A percentile compares a stretch with the other conserved stretches of the same genome.
These are phyloP conservation scores for Meloidogyne exigua DNA, from an alignment of 1,140 invertebrate genomes.

Conservation along the genomic window DNA sequence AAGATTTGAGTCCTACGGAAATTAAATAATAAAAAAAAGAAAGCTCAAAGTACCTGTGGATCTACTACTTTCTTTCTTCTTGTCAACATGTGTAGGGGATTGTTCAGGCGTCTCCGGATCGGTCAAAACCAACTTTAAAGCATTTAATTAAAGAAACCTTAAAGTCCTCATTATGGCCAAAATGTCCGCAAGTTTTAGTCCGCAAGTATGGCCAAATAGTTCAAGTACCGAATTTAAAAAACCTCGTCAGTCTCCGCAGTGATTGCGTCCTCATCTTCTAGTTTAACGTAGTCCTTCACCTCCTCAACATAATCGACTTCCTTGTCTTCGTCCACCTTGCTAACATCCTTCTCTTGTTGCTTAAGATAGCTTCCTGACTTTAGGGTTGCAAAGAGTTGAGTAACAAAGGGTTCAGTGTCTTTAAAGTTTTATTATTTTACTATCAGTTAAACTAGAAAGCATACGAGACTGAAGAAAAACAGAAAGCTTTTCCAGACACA, in stretches of 20 bases:
- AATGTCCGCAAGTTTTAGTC: too few species aligned
- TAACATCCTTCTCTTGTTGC: background rate
- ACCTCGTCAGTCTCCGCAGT: constrained; percentile 21
- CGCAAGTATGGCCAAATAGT: too few species aligned
- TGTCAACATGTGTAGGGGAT: background rate
- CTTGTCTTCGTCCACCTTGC: background rate
- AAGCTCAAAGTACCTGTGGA: too few species aligned
- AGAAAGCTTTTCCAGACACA: constrained; percentile 88
- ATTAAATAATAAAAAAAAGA: too few species aligned
- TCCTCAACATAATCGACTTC: background rate
- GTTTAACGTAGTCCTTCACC: background rate
- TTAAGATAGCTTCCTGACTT: constrained; percentile 6
- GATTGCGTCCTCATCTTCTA: constrained; percentile 9
- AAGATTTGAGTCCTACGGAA: too few species aligned
- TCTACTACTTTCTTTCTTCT: too few species aligned
- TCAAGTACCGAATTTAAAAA: too few species aligned
- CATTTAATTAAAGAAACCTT: too few species aligned
- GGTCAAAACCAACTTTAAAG: constrained; percentile 27
- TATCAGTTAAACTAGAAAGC: background rate
- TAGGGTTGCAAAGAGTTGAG: constrained; percentile 13
- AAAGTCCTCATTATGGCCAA: too few species aligned
- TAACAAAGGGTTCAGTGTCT: constrained; percentile 19
- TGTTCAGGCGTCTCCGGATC: constrained; percentile 18
- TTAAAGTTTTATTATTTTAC: background rate
- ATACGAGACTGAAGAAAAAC: constrained; percentile 76